Evolutionary conservation across 2,113 vertebrate genomes (phyloP).

Genomic region (Bothrops jararaca): DNA sequence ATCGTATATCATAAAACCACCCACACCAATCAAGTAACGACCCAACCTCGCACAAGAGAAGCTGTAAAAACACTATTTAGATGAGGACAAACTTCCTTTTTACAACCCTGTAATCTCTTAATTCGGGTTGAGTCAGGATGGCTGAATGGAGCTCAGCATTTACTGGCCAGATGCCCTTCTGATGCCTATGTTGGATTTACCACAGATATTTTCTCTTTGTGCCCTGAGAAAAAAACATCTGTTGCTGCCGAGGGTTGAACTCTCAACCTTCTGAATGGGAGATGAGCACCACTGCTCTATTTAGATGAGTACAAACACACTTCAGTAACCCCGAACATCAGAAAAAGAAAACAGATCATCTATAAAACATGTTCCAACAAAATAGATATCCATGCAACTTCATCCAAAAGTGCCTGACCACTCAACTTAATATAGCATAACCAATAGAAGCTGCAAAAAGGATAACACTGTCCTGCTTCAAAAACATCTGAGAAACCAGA

Average conservation of each 20-base stretch:
- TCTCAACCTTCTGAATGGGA: neutral
- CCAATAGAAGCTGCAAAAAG: too few species aligned
- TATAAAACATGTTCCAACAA: neutral
- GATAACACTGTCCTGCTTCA: too few species aligned
- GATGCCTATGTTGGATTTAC: neutral
- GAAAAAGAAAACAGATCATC: neutral
- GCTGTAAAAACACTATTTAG: neutral
- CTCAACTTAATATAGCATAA: too few species aligned
- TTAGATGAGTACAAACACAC: neutral
- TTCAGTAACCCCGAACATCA: neutral
- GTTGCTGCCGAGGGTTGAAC: neutral
- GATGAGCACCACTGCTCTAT: neutral
- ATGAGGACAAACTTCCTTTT: neutral
- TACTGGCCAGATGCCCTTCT: neutral
- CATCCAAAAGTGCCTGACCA: too few species aligned
- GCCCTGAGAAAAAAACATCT: neutral
- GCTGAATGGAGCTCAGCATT: neutral
- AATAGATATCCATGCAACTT: neutral
- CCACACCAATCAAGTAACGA: neutral
- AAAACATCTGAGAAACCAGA: neutral
- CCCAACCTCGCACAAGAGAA: neutral
- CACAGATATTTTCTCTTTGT: neutral
- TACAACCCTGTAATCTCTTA: neutral
- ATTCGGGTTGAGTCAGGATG: neutral
- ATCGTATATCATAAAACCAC: neutral